A percentile compares a stretch with the other conserved stretches of the same genome.
phyloP scores from a whole-genome alignment of 2,888 invertebrate species.

The Tetropium fuscum region DNA sequence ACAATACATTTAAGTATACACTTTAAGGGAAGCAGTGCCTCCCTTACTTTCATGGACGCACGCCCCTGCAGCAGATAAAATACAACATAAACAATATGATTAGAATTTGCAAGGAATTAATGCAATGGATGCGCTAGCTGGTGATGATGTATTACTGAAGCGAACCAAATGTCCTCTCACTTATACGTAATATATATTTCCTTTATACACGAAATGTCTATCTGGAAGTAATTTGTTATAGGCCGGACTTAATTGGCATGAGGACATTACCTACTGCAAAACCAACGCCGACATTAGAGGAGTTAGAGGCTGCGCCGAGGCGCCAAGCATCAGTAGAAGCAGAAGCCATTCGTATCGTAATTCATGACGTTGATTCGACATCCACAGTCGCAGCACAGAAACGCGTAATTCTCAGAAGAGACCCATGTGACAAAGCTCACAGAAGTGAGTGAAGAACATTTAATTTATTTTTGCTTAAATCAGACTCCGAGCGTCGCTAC shows the following conservation, averaged over 20 bases:
- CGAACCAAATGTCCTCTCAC: no score
- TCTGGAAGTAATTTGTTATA: constrained; percentile 60
- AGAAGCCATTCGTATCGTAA: constrained; percentile 92
- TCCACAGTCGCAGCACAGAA: constrained; percentile 76
- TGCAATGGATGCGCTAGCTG: no score
- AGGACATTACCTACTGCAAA: constrained; percentile 68
- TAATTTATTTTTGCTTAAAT: no score
- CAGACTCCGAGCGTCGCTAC: no score
- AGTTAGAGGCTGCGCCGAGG: constrained; percentile 74
- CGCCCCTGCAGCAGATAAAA: no score
- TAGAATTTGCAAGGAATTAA: no score
- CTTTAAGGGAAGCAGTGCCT: no score
- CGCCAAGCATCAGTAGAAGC: constrained; percentile 91
- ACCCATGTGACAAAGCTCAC: constrained; percentile 87
- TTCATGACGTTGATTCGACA: constrained; percentile 90
- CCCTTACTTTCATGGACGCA: no score
- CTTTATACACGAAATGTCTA: background rate
- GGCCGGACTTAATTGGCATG: constrained; percentile 78
- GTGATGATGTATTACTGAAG: no score
- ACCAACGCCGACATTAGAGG: constrained; percentile 73
- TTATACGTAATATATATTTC: no score
- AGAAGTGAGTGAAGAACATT: constrained; percentile 90
- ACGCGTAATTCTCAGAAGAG: constrained; percentile 79
- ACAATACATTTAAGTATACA: no score
- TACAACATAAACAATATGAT: no score